Evolutionary conservation across 1,140 invertebrate species (phyloP).

Genomic region (Aporrectodea caliginosa): DNA sequence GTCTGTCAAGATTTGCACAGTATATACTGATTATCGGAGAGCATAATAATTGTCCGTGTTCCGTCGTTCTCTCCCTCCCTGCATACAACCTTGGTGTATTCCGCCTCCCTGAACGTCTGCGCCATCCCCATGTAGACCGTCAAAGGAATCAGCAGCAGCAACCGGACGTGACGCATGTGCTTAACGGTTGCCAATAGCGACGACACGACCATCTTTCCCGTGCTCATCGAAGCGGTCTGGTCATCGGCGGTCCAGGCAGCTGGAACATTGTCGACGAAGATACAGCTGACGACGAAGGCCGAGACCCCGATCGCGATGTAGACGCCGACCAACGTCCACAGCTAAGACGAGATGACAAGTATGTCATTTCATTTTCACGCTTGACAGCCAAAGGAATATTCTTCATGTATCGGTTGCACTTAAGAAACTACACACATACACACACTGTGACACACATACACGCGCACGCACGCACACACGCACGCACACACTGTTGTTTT

Average conservation of each 20-base stretch:
- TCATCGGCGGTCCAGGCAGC: conserved; percentile 32
- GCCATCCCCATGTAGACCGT: conserved; percentile 96
- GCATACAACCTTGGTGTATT: conserved; percentile 90
- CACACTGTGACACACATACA: too few relatives aligned
- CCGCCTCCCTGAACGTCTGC: conserved; percentile 89
- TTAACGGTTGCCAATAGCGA: not conserved
- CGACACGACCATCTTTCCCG: conserved; percentile 25
- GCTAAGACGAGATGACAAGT: too few relatives aligned
- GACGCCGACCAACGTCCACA: conserved; percentile 73
- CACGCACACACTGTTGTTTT: too few relatives aligned
- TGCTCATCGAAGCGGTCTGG: conserved; percentile 12
- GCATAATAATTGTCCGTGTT: too few relatives aligned
- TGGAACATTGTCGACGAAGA: conserved; percentile 72
- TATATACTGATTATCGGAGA: too few relatives aligned
- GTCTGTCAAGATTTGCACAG: too few relatives aligned
- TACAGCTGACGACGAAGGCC: conserved; percentile 75
- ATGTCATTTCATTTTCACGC: too few relatives aligned
- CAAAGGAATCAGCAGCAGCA: conserved; percentile 87
- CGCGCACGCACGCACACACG: too few relatives aligned
- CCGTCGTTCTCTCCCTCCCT: too few relatives aligned
- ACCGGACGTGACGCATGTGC: conserved; percentile 60
- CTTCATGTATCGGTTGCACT: too few relatives aligned
- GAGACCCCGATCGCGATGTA: conserved; percentile 81
- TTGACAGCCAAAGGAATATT: too few relatives aligned
- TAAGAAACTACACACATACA: too few relatives aligned